Evolutionary conservation across 2,888 invertebrate genomes (phyloP).

Genomic region (Chrysopilus asiliformis): DNA sequence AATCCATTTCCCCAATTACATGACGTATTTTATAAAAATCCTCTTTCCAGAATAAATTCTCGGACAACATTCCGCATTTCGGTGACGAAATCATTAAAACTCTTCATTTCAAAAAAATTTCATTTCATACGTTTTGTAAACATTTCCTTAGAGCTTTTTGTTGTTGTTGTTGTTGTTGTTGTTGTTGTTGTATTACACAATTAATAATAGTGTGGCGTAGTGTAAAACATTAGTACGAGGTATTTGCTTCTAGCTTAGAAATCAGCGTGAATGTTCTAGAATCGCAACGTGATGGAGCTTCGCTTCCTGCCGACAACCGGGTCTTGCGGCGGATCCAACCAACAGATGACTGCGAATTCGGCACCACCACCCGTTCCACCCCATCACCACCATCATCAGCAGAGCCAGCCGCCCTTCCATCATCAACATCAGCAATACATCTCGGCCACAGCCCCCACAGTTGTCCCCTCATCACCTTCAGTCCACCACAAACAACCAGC

Average conservation of each 20-base stretch:
- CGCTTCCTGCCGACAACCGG: slow-evolving; percentile 30
- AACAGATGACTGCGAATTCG: neutral
- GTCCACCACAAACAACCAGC: slow-evolving; percentile 19
- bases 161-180: too few relatives aligned
- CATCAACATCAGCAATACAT: slow-evolving; percentile 17
- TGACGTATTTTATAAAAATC: too few relatives aligned
- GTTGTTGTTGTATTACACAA: too few relatives aligned
- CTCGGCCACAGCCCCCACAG: slow-evolving; percentile 21
- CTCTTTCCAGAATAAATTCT: too few relatives aligned
- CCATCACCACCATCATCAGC: slow-evolving; percentile 20
- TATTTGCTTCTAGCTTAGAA: slow-evolving; percentile 24
- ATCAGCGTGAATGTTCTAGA: slow-evolving; percentile 35
- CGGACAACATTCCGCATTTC: too few relatives aligned
- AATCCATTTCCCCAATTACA: too few relatives aligned
- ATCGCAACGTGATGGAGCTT: slow-evolving; percentile 35
- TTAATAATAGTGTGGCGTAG: slow-evolving; percentile 11
- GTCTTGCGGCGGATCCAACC: slow-evolving; percentile 22
- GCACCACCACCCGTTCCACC: slow-evolving; percentile 13
- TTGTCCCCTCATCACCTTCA: slow-evolving; percentile 26
- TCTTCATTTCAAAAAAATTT: too few relatives aligned
- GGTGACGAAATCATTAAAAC: too few relatives aligned
- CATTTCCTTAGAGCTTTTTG: too few relatives aligned
- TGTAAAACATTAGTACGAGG: slow-evolving; percentile 19
- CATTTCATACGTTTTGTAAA: too few relatives aligned
- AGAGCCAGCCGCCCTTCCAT: slow-evolving; percentile 11